Evolutionary conservation across 2,797 vertebrate genomes (phyloP).

Genomic region (Ceyx erithaca): DNA sequence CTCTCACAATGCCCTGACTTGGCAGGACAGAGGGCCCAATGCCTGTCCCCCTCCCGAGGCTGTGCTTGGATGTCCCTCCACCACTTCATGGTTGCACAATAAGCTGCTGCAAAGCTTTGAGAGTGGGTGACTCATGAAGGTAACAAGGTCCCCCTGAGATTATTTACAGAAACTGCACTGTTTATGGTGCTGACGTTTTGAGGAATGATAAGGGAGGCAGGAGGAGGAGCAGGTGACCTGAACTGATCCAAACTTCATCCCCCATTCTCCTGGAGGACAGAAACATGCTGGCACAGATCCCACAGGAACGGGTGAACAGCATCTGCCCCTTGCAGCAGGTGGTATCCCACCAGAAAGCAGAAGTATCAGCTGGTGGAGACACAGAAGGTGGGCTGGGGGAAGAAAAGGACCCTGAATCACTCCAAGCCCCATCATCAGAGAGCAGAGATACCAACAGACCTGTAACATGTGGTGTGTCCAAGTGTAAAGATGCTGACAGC

Average conservation of each 20-base stretch:
- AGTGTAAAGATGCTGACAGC: not conserved
- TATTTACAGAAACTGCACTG: not conserved
- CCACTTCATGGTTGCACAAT: rapidly evolving
- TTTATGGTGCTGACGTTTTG: not conserved
- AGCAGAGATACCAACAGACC: not conserved
- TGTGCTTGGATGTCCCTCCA: not conserved
- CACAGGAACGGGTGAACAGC: rapidly evolving
- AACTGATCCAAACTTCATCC: not conserved
- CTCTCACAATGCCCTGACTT: not conserved
- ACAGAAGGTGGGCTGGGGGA: not conserved
- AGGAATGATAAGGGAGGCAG: not conserved
- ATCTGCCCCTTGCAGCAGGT: rapidly evolving
- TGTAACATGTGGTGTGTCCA: rapidly evolving
- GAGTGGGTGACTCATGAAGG: not conserved
- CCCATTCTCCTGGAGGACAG: rapidly evolving
- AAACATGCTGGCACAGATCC: not conserved
- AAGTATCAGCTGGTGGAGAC: not conserved
- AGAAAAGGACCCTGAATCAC: not conserved
- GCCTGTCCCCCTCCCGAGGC: rapidly evolving
- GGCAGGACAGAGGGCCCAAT: rapidly evolving
- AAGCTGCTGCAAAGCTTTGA: not conserved
- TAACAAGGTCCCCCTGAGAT: rapidly evolving
- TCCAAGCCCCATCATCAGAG: not conserved
- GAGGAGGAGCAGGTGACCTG: not conserved
- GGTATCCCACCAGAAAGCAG: not conserved